Evolutionary conservation across 2,797 vertebrate species (phyloP), one percentile per base, ranked within the genome.

Genomic region (Pipistrellus pygmaeus): DNA sequence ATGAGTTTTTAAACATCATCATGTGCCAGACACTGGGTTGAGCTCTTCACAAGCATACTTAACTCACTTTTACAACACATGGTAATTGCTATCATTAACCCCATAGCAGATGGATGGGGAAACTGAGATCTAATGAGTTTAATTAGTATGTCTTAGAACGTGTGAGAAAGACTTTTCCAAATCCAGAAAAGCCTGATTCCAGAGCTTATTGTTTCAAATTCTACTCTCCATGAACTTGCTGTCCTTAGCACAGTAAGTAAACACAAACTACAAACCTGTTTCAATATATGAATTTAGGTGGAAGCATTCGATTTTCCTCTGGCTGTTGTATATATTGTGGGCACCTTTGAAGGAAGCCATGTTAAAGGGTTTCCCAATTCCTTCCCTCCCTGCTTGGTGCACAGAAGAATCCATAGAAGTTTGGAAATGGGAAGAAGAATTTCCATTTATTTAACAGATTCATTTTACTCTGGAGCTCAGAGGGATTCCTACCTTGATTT

Each of bases 401-500:
- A 35, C 18, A 66, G 71, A 92, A 85, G 57, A 80, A 55, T 62
- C 35, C 68, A 23, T 20, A 83, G 13, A 25, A 32, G 11, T 92
- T 51, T 90, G 84, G 60, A 91, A 35, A 68, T 5, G 11, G 38
- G n/a, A 80, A 92, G 38, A 83, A 85, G 11, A 66, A n/a, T 30
- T 94, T 53, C 44, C 20, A 3, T 83, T 87, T 44, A 68, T 62
- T 88, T 88, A 86, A 41, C 23, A 88, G 71, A 62, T 93, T 84
- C 76, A 71, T 77, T 85, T 94, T 88, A 85, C 73, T 95, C 78
- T 5, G 1, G 73, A 53, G 32, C 25, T 85, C 41, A 82, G 90
- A 89, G 53, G 76, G 27, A 88, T 46, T 57, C 23, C 17, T 21
- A 35, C 44, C 20, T 6, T 87, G 48, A 35, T 71, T 85, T 87